These are phyloP conservation scores for Trachelus troglodyta DNA, from an alignment of 2,888 invertebrate genomes.

Conservation along the genomic window DNA sequence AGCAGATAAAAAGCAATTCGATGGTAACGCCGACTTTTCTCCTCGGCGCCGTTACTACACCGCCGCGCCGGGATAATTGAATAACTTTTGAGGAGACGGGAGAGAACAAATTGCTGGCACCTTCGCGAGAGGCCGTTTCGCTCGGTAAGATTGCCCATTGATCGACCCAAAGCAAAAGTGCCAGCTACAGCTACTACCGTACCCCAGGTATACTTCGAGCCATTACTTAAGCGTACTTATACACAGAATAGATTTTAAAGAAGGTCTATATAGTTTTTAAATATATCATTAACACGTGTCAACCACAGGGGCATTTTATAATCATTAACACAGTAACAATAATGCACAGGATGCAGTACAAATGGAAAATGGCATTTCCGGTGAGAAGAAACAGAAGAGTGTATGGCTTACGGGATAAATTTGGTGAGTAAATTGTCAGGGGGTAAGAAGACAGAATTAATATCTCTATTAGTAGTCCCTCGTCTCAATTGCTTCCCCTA, in stretches of 20 bases:
- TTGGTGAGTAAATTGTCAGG: neutral
- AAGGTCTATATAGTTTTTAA: neutral
- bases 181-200: neutral
- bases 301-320: neutral
- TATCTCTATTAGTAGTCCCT: slow-evolving; percentile 48
- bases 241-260: neutral
- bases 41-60: slow-evolving; percentile 19
- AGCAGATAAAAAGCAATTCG: slow-evolving; percentile 17
- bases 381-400: neutral
- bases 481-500: slow-evolving; percentile 39
- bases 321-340: neutral
- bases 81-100: slow-evolving; percentile 31
- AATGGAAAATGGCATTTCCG: neutral
- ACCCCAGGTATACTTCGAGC: neutral
- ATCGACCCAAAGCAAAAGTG: neutral
- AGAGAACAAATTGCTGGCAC: slow-evolving; percentile 24
- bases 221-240: neutral
- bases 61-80: slow-evolving; percentile 28
- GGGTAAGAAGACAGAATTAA: slow-evolving; percentile 46
- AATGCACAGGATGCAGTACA: neutral
- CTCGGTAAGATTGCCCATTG: neutral
- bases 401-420: neutral
- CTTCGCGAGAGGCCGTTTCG: slow-evolving; percentile 2
- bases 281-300: neutral
- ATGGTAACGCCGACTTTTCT: slow-evolving; percentile 15